Percentiles rank a stretch among this genome's conserved stretches.
These are phyloP conservation scores for Mustela lutreola DNA, from an alignment of 2,113 vertebrate species.

Conservation along the genomic window DNA sequence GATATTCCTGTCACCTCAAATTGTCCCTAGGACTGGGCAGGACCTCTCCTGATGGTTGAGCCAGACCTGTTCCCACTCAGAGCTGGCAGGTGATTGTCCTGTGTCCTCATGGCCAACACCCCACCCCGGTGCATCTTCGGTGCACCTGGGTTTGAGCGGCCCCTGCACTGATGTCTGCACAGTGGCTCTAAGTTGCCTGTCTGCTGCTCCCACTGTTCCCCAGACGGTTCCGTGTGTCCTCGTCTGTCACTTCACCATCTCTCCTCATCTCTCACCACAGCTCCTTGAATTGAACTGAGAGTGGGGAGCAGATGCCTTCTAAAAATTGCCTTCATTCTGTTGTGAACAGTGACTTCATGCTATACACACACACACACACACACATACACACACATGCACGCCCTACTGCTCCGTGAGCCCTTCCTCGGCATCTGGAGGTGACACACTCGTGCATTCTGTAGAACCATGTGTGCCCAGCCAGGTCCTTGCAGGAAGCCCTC, in stretches of 20 bases:
- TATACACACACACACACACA: too few relatives aligned
- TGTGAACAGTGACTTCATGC: background rate
- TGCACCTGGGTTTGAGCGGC: background rate
- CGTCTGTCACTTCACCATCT: background rate
- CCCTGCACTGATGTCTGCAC: accelerated
- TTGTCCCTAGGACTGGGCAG: background rate
- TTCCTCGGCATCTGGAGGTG: background rate
- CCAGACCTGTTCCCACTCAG: accelerated
- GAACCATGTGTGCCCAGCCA: accelerated
- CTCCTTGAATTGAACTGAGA: background rate
- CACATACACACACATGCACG: accelerated
- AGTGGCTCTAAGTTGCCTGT: accelerated
- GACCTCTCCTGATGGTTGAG: accelerated
- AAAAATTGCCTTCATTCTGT: background rate
- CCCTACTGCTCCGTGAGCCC: accelerated
- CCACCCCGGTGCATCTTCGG: accelerated
- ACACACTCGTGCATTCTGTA: accelerated
- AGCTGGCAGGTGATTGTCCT: accelerated
- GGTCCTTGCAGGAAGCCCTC: background rate
- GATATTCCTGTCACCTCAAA: accelerated
- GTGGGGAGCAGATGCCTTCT: slow-evolving; percentile 54
- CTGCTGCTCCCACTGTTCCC: background rate
- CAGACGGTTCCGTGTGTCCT: background rate
- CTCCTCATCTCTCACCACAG: background rate
- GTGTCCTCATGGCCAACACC: accelerated